Evolutionary conservation across 1,140 invertebrate species (phyloP).

Genomic region (Dendroctonus ponderosae): DNA sequence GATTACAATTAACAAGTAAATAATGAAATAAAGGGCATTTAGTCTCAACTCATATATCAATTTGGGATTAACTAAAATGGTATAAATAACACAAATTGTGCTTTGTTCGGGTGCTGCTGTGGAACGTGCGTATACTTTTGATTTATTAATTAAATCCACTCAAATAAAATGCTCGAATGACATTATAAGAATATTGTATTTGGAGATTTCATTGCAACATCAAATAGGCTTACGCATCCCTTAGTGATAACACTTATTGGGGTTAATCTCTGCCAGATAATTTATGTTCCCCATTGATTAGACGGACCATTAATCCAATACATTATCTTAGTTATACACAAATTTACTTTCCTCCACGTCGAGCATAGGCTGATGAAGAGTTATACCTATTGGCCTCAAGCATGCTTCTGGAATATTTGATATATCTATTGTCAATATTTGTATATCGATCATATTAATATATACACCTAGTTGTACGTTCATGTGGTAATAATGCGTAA

Average conservation of each 20-base stretch:
- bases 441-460: too few species aligned
- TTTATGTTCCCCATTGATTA: neutral
- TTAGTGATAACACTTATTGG: too few species aligned
- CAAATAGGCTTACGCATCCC: too few species aligned
- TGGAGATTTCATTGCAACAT: too few species aligned
- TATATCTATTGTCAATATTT: too few species aligned
- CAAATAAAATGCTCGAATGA: neutral
- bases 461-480: too few species aligned
- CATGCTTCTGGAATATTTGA: neutral
- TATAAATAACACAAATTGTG: slow-evolving; percentile 23
- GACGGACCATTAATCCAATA: slow-evolving; percentile 3
- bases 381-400: neutral
- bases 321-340: slow-evolving; percentile 9
- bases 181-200: too few species aligned
- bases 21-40: slow-evolving; percentile 23
- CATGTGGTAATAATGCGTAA: too few species aligned
- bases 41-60: slow-evolving; percentile 12
- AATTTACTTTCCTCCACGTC: neutral
- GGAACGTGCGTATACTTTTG: slow-evolving; percentile 9
- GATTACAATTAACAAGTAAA: slow-evolving; percentile 20
- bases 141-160: slow-evolving; percentile 12
- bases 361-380: neutral
- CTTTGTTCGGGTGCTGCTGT: slow-evolving; percentile 12
- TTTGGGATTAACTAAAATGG: slow-evolving; percentile 23
- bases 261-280: neutral